Base-by-base conservation (phyloP, 2,888 invertebrate species). In the Ellobium chinense region DNA sequence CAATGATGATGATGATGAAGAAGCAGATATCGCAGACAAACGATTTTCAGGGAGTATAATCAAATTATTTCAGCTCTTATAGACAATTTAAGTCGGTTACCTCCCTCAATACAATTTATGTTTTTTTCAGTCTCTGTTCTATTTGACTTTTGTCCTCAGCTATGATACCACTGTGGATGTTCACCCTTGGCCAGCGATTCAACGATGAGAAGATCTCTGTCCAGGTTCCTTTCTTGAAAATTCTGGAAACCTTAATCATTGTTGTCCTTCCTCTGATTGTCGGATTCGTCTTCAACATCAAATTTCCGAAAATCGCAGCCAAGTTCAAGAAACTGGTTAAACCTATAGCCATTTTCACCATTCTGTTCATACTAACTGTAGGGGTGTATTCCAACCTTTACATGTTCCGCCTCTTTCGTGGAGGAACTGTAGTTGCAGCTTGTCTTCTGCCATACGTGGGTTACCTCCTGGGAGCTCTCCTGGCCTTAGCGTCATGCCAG, bases 81-180 rank as follows among this genome's bases (percentile, higher is more conserved):
- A n/a, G n/a, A n/a, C n/a, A n/a, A n/a, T n/a, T n/a, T n/a, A n/a
- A n/a, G n/a, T n/a, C n/a, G n/a, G n/a, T n/a, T n/a, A n/a, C n/a
- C n/a, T n/a, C n/a, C n/a, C n/a, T n/a, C n/a, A n/a, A n/a, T n/a
- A n/a, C n/a, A n/a, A 54, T 54, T 54, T 54, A 18, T 54, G 18
- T 54, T 54, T 9, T 54, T 54, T 54, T 62, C 18, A 21, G 7
- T 12, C 9, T 31, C 9, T 65, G 14, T 65, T 34, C 36, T 9
- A 56, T n/a, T 63, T 79, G 63, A 27, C 60, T 83, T 85, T 86
- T 58, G 81, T 83, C 93, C 94, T 2, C 94, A 96, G 96, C 94
- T 60, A 96, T 97, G 94, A 97, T 98, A 95, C 98, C 98, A 0
- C 91, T 97, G 0, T 98, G 98, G 98, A 94, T 97, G 9, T 97